Percentiles rank a stretch among this genome's conserved stretches.
Conservation (phyloP, 2,888 invertebrate genomes). For the Chrysolina oricalcia region DNA sequence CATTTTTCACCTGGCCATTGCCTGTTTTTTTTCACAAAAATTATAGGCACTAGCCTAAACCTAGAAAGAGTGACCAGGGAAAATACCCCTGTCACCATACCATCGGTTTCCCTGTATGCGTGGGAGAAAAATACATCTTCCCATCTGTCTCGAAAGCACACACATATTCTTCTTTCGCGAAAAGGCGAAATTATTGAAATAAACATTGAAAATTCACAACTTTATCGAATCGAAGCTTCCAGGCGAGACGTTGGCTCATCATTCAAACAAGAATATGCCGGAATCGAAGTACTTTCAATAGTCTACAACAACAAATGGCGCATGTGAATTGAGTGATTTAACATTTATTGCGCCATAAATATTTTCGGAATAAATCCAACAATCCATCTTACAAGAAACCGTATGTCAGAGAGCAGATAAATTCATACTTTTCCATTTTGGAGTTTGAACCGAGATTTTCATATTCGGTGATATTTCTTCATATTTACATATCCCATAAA, state of each 20-base stretch:
- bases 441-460: slow-evolving; percentile 67
- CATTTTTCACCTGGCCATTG: too few species aligned
- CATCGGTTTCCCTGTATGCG: neutral
- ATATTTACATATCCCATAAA: slow-evolving; percentile 70
- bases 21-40: too few species aligned
- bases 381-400: slow-evolving; percentile 60
- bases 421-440: slow-evolving; percentile 63
- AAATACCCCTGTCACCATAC: too few species aligned
- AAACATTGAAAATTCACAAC: neutral
- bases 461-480: slow-evolving; percentile 67
- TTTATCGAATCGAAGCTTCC: neutral
- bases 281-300: slow-evolving; percentile 19
- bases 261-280: slow-evolving; percentile 2
- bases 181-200: neutral
- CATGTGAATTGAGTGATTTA: slow-evolving; percentile 12
- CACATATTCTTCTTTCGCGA: neutral
- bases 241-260: neutral
- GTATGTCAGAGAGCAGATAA: slow-evolving; percentile 64
- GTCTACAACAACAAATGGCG: slow-evolving; percentile 18
- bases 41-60: too few species aligned
- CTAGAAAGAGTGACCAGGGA: too few species aligned
- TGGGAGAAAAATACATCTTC: neutral
- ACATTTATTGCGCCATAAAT: slow-evolving; percentile 33
- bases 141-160: neutral
- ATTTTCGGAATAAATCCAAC: slow-evolving; percentile 50